Conservation (phyloP, 2,888 invertebrate species). For the Muscina levida region DNA sequence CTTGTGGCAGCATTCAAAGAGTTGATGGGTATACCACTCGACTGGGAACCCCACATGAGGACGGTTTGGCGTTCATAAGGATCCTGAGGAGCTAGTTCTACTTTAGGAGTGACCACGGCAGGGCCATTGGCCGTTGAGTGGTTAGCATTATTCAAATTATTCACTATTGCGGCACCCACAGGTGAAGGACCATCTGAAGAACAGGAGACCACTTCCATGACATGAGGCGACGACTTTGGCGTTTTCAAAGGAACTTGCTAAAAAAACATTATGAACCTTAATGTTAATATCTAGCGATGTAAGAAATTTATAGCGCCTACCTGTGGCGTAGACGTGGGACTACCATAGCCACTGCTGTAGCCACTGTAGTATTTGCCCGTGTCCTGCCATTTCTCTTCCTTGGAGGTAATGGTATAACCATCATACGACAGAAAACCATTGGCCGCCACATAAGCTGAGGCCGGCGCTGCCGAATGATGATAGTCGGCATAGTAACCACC, state of each 20-base stretch:
- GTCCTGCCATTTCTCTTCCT: conserved; percentile 80
- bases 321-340: conserved; percentile 79
- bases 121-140: conserved; percentile 67
- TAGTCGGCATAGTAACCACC: conserved; percentile 90
- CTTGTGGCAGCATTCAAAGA: conserved; percentile 71
- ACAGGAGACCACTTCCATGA: conserved; percentile 80
- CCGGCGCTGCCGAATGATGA: conserved; percentile 83
- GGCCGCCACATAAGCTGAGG: conserved; percentile 85
- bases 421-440: conserved; percentile 88
- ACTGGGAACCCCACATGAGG: conserved; percentile 92
- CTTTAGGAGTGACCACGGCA: conserved; percentile 75
- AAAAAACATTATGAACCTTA: background rate
- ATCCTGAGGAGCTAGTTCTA: conserved; percentile 77
- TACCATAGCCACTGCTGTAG: conserved; percentile 79
- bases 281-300: too few relatives aligned
- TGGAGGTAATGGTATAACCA: conserved; percentile 81
- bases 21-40: conserved; percentile 77
- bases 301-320: conserved; percentile 70
- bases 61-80: conserved; percentile 89
- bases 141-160: conserved; percentile 69
- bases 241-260: conserved; percentile 79
- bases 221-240: conserved; percentile 79
- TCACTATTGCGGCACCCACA: conserved; percentile 69
- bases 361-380: conserved; percentile 81
- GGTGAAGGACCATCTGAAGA: conserved; percentile 80